Conservation (phyloP, 2,888 invertebrate genomes). For the Physocephala rufipes region DNA sequence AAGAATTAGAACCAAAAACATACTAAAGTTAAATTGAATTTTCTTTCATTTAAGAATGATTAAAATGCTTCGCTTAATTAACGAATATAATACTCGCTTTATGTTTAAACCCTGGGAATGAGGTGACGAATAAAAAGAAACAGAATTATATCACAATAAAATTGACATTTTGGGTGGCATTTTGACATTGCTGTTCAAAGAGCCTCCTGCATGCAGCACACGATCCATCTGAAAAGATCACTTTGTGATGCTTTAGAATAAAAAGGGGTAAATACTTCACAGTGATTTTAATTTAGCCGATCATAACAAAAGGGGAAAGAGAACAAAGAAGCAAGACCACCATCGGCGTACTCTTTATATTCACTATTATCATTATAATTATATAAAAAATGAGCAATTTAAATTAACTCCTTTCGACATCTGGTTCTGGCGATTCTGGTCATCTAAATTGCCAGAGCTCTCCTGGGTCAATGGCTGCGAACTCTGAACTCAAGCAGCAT, state of each 20-base stretch:
- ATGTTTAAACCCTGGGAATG: slow-evolving; percentile 31
- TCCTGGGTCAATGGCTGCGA: slow-evolving; percentile 33
- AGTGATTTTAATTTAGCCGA: slow-evolving; percentile 23
- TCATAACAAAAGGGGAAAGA: slow-evolving; percentile 12
- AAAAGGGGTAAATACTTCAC: slow-evolving; percentile 38
- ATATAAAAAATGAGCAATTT: slow-evolving; percentile 27
- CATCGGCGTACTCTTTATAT: not conserved
- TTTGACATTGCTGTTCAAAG: slow-evolving; percentile 33
- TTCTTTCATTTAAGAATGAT: not conserved
- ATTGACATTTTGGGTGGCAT: slow-evolving; percentile 31
- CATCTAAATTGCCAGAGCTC: not conserved
- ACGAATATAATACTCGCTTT: slow-evolving; percentile 35
- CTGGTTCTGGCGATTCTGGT: slow-evolving; percentile 1
- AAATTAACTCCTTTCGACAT: slow-evolving; percentile 32
- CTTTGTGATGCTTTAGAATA: slow-evolving; percentile 9
- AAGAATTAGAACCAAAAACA: too few relatives aligned
- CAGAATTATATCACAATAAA: slow-evolving; percentile 29
- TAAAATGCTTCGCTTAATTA: slow-evolving; percentile 10
- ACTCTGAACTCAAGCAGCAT: slow-evolving; percentile 24
- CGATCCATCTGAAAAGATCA: not conserved
- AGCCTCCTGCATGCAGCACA: not conserved
- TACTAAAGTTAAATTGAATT: too few relatives aligned
- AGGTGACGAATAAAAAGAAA: slow-evolving; percentile 18
- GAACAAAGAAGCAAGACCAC: not conserved
- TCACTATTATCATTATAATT: not conserved